A percentile compares a stretch with the other conserved stretches of the same genome.
Evolutionary conservation across 2,888 invertebrate genomes (phyloP).

Genomic region (Leptinotarsa tumamoca): DNA sequence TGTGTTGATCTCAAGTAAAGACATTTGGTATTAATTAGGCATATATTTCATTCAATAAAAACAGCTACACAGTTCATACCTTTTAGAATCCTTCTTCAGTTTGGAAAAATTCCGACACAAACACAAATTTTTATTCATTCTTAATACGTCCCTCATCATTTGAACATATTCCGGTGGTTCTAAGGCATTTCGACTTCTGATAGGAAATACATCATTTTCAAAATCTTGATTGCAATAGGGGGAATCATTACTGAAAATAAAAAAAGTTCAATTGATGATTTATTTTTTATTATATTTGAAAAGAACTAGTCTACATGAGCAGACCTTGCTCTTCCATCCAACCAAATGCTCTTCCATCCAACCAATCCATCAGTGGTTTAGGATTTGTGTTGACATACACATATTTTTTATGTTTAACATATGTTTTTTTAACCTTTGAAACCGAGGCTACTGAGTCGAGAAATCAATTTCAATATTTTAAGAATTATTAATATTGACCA

Average conservation of each 20-base stretch:
- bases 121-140: conserved; percentile 95
- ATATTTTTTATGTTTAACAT: too few species aligned
- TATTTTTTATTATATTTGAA: not conserved
- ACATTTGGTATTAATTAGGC: not conserved
- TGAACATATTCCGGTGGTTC: conserved; percentile 78
- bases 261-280: not conserved
- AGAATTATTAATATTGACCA: not conserved
- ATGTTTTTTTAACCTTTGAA: too few species aligned
- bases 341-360: too few species aligned
- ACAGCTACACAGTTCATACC: conserved; percentile 65
- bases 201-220: conserved; percentile 70
- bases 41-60: not conserved
- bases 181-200: conserved; percentile 62
- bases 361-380: too few species aligned
- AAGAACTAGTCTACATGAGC: not conserved
- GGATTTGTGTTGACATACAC: too few species aligned
- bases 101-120: conserved; percentile 91
- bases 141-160: conserved; percentile 88
- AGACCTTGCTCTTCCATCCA: too few species aligned
- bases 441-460: too few species aligned
- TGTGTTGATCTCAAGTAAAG: too few species aligned
- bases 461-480: not conserved
- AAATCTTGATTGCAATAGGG: conserved; percentile 73
- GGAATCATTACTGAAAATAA: conserved; percentile 69
- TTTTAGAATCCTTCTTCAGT: conserved; percentile 81